A percentile compares a stretch with the other conserved stretches of the same genome.
Conservation (phyloP, 2,888 invertebrate genomes). For the Sinelater perroti region DNA sequence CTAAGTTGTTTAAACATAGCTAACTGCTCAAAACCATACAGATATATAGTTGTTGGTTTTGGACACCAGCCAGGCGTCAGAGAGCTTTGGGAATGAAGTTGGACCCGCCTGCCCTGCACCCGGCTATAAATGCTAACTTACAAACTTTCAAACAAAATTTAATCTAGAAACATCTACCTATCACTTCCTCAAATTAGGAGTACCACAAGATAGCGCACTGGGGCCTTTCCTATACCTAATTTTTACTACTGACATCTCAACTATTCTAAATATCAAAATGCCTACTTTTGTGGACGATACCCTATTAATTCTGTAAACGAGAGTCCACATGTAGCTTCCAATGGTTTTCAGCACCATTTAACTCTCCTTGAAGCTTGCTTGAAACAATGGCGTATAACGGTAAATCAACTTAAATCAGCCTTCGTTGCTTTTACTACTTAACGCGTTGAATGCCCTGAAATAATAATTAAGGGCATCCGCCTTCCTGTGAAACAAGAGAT, state of each 20-base stretch:
- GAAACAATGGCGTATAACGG: slow-evolving; percentile 2
- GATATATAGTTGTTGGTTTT: too few species aligned
- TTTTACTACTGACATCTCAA: neutral
- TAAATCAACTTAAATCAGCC: neutral
- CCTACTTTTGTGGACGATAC: neutral
- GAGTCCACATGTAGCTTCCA: neutral
- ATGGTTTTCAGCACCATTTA: neutral
- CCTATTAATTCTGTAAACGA: neutral
- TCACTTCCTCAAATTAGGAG: neutral
- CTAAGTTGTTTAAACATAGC: too few species aligned
- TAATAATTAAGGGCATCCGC: neutral
- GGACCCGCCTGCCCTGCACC: too few species aligned
- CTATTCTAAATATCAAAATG: neutral
- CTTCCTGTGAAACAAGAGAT: neutral
- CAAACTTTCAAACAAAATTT: neutral
- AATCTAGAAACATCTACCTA: neutral
- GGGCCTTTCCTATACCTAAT: neutral
- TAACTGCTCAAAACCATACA: too few species aligned
- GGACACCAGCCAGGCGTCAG: too few species aligned
- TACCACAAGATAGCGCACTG: neutral
- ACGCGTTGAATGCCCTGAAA: neutral
- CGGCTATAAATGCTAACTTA: too few species aligned
- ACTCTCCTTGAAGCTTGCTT: neutral
- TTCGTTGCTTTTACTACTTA: neutral
- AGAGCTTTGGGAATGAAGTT: too few species aligned